Conservation (phyloP, 2,797 vertebrate species). For the Phyllotis vaccarum region DNA sequence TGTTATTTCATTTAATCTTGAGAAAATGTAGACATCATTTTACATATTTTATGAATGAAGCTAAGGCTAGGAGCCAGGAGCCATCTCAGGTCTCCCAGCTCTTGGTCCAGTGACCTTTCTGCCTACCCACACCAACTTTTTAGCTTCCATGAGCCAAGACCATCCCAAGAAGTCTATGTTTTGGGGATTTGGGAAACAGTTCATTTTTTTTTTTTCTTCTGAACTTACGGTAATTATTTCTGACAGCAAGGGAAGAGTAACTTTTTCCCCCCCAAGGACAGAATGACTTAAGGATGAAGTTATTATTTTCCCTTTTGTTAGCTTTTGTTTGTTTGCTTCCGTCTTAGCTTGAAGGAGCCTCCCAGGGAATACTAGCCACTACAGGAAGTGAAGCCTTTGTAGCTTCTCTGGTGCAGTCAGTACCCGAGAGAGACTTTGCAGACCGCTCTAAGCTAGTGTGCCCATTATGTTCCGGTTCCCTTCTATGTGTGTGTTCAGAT, state of each 20-base stretch:
- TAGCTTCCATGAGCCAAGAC: not conserved
- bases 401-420: not conserved
- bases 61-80: not conserved
- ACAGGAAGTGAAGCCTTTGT: slow-evolving; percentile 15
- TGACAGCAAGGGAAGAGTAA: slow-evolving; percentile 27
- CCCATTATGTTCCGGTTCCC: not conserved
- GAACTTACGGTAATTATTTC: slow-evolving; percentile 47
- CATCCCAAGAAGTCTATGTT: not conserved
- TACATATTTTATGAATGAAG: slow-evolving; percentile 22
- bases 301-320: slow-evolving; percentile 61
- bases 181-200: slow-evolving; percentile 14
- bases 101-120: not conserved
- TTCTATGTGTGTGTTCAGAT: slow-evolving; percentile 39
- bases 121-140: not conserved
- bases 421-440: slow-evolving; percentile 8
- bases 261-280: not conserved
- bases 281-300: slow-evolving; percentile 35
- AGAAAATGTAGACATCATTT: not conserved
- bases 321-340: not conserved
- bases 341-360: not conserved
- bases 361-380: slow-evolving; percentile 16
- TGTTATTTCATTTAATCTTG: slow-evolving; percentile 10
- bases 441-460: not conserved
- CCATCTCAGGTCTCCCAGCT: not conserved
- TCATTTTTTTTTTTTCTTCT: slow-evolving; percentile 12